Conservation (phyloP, 2,888 invertebrate genomes). For the Pemphredon lugubris region DNA sequence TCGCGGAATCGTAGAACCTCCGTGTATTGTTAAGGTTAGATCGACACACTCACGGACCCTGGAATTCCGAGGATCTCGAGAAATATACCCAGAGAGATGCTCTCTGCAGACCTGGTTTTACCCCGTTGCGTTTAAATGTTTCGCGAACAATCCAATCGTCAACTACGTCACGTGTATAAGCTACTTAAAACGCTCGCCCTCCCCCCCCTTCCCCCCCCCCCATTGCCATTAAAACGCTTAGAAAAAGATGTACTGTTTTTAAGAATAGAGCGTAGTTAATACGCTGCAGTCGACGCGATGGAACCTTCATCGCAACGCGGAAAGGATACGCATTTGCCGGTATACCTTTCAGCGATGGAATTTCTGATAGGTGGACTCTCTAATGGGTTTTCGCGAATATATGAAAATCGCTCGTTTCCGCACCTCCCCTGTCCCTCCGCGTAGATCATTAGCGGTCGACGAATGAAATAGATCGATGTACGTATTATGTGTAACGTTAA, state of each 20-base stretch:
- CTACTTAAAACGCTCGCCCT: no score
- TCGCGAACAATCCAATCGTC: no score
- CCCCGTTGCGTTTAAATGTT: background rate
- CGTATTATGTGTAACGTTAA: conserved; percentile 42
- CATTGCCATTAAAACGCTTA: no score
- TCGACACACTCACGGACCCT: conserved; percentile 43
- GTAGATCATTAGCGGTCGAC: conserved; percentile 2
- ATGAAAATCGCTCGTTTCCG: conserved; percentile 9
- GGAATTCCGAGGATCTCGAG: conserved; percentile 34
- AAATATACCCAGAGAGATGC: conserved; percentile 31
- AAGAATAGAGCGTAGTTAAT: no score
- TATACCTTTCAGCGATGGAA: no score
- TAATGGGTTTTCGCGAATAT: conserved; percentile 15
- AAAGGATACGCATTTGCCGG: no score
- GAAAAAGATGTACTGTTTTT: no score
- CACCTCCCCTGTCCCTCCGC: conserved; percentile 1
- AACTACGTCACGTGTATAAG: no score
- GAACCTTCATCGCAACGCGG: no score
- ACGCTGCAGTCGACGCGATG: no score
- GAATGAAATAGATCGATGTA: conserved; percentile 36
- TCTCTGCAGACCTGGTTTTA: conserved; percentile 6
- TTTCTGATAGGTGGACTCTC: no score
- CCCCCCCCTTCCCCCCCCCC: no score
- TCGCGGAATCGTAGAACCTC: conserved; percentile 53
- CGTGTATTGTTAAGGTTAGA: conserved; percentile 53